Conservation (phyloP, 1,140 invertebrate species). For the Heliconius hermathena region DNA sequence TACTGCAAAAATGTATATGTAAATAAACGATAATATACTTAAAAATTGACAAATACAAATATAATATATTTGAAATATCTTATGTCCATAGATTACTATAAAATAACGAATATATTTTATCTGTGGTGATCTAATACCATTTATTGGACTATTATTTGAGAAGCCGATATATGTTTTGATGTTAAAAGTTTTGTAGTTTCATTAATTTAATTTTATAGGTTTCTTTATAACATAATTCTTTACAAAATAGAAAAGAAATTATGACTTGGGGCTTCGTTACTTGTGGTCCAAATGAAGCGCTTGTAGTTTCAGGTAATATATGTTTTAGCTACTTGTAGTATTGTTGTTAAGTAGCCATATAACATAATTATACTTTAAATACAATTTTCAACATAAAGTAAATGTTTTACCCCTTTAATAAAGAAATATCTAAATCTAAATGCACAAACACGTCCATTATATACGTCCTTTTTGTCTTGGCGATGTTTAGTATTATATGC, state of each 20-base stretch:
- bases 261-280: conserved; percentile 98
- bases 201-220: conserved; percentile 54
- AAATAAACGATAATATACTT: too few relatives aligned
- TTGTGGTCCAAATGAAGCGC: conserved; percentile 98
- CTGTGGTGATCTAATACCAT: conserved; percentile 43
- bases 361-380: background rate
- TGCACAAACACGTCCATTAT: background rate
- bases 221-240: conserved; percentile 50
- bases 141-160: conserved; percentile 26
- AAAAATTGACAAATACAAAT: too few relatives aligned
- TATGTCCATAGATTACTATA: background rate
- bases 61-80: background rate
- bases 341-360: background rate
- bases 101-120: conserved; percentile 1
- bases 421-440: background rate
- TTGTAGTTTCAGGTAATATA: conserved; percentile 96
- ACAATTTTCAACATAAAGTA: background rate
- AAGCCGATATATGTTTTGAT: conserved; percentile 67
- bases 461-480: background rate
- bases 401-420: background rate
- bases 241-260: conserved; percentile 34
- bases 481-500: background rate
- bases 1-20: too few relatives aligned
- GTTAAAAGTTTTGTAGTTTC: conserved; percentile 47
- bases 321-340: conserved; percentile 29